Evolutionary conservation across 2,113 vertebrate species (phyloP).

Genomic region (Catharus minimus): DNA sequence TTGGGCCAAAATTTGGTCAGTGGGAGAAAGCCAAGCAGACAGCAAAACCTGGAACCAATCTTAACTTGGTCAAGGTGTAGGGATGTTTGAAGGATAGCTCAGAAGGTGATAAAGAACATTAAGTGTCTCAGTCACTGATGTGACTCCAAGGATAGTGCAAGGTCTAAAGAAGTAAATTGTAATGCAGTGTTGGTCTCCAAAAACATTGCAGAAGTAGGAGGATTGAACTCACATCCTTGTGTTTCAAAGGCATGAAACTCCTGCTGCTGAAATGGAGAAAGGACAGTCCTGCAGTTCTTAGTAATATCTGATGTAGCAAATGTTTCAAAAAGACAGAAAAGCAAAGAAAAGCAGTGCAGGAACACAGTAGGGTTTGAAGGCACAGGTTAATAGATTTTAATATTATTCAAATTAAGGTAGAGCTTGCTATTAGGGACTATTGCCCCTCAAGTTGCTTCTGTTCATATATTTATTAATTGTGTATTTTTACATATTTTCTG

Average conservation of each 20-base stretch:
- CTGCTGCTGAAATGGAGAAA: neutral
- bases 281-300: neutral
- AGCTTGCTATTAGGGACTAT: neutral
- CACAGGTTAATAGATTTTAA: neutral
- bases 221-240: neutral
- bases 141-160: neutral
- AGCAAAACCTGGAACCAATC: neutral
- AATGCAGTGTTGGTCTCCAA: neutral
- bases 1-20: neutral
- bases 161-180: neutral
- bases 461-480: neutral
- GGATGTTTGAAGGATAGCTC: neutral
- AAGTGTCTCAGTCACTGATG: neutral
- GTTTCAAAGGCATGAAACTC: neutral
- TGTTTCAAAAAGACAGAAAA: neutral
- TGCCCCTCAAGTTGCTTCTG: neutral
- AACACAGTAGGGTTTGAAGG: neutral
- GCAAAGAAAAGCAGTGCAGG: neutral
- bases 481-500: neutral
- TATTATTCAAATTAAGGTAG: constrained; percentile 1
- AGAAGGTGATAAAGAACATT: neutral
- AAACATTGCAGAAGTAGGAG: neutral
- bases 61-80: neutral
- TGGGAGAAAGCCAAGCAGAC: neutral
- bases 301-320: neutral